These are phyloP conservation scores for Sepiola atlantica DNA, from an alignment of 2,888 invertebrate species.

Conservation along the genomic window DNA sequence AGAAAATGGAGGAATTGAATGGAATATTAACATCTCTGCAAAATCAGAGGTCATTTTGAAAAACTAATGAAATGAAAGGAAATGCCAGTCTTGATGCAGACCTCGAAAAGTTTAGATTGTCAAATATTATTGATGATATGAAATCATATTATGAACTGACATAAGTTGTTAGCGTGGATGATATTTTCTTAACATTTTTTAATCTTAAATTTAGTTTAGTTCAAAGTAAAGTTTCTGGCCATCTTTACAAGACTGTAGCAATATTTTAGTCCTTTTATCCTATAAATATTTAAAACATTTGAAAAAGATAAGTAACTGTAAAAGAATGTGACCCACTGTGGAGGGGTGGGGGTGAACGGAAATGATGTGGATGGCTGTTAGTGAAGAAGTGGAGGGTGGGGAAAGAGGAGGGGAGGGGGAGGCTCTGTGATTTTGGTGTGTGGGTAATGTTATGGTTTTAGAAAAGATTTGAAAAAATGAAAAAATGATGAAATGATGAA, in stretches of 20 bases:
- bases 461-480: too few species aligned
- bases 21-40: constrained; percentile 16
- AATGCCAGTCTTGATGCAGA: constrained; percentile 20
- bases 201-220: background rate
- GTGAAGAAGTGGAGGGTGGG: too few species aligned
- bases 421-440: too few species aligned
- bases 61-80: background rate
- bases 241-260: background rate
- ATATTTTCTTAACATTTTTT: background rate
- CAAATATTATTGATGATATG: background rate
- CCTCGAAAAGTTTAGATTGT: constrained; percentile 9
- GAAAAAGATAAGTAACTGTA: background rate
- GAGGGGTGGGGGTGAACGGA: too few species aligned
- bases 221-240: background rate
- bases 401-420: too few species aligned
- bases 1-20: background rate
- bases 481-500: too few species aligned
- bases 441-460: too few species aligned
- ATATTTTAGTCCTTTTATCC: background rate
- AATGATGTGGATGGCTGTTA: too few species aligned
- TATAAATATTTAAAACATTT: background rate
- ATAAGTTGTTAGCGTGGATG: background rate
- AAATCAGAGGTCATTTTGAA: constrained; percentile 23
- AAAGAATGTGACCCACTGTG: too few species aligned
- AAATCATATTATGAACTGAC: constrained; percentile 24